Base-by-base conservation (phyloP, 2,113 vertebrate species). In the Antechinus stuartii region DNA sequence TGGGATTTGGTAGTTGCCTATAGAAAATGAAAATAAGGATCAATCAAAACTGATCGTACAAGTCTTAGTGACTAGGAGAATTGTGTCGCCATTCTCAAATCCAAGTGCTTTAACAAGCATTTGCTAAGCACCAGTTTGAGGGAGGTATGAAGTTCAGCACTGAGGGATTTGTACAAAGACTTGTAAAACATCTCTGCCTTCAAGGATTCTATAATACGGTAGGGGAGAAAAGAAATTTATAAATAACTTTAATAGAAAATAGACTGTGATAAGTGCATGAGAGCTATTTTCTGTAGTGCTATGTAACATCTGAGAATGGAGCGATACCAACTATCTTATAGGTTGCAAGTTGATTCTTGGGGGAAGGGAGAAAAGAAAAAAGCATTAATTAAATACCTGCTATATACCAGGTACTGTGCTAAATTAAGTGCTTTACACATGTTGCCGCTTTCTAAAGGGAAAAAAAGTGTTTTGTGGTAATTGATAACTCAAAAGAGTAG, bases 271-370 rank as follows among this genome's bases (percentile, higher is more conserved):
- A 76, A n/a, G 61, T 76, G 3, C 35, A 19, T 76, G 61, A n/a
- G 14, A n/a, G 61, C 61, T 76, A 10, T 76, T 76, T 76, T n/a
- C 30, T 19, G 19, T 76, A 76, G 16, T 76, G 61, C 12, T n/a
- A n/a, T n/a, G 35, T 76, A n/a, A n/a, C 30, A 19, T 76, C 5
- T 76, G 61, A 76, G 14, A 76, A 76, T 68, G 35, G 35, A 76
- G 61, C 19, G 35, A 76, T 76, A 76, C 35, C 35, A 35, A 68
- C 30, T 68, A 35, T 68, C 12, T 10, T 96, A 61, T 30, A 95
- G 95, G 47, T 91, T 95, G 91, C 76, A 91, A 93, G 46, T 23
- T 93, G 90, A 93, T 96, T 30, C 61, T 68, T 26, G 26, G 96
- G 49, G 84, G 54, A 84, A 90, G 57, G 55, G n/a, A 68, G n/a